These are phyloP conservation scores for Rhamnusium bicolor DNA, from an alignment of 2,888 invertebrate species.

Conservation along the genomic window DNA sequence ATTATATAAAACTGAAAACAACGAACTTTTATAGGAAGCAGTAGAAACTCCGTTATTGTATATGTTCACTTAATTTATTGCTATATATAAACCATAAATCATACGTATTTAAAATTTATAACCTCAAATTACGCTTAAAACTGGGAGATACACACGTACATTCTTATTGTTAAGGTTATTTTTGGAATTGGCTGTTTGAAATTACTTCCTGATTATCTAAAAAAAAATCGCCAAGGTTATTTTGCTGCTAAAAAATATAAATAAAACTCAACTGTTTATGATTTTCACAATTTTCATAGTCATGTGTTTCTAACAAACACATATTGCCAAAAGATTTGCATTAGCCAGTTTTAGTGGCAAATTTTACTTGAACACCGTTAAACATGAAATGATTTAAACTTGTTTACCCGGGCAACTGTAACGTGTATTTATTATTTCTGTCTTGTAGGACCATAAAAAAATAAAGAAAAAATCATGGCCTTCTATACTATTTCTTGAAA, in stretches of 20 bases:
- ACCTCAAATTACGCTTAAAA: neutral
- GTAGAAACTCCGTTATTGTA: neutral
- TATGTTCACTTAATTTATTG: neutral
- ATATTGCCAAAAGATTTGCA: no score
- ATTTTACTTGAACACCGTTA: no score
- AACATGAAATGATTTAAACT: no score
- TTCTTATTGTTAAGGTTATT: no score
- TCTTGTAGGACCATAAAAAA: no score
- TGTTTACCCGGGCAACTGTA: no score
- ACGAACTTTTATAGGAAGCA: neutral
- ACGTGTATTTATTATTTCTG: no score
- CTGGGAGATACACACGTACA: neutral
- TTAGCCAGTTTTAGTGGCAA: no score
- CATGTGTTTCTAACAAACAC: no score
- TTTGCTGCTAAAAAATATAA: neutral
- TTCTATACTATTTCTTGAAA: no score
- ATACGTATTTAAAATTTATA: neutral
- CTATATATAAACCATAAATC: neutral
- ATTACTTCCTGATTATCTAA: neutral
- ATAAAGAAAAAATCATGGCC: no score
- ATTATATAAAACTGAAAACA: neutral
- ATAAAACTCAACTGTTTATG: neutral
- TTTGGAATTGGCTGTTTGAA: neutral
- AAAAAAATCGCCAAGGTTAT: neutral
- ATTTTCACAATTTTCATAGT: neutral